A percentile compares a stretch with the other conserved stretches of the same genome.
phyloP scores from a whole-genome alignment of 2,797 vertebrate genomes.

The Neolamprologus multifasciatus region DNA sequence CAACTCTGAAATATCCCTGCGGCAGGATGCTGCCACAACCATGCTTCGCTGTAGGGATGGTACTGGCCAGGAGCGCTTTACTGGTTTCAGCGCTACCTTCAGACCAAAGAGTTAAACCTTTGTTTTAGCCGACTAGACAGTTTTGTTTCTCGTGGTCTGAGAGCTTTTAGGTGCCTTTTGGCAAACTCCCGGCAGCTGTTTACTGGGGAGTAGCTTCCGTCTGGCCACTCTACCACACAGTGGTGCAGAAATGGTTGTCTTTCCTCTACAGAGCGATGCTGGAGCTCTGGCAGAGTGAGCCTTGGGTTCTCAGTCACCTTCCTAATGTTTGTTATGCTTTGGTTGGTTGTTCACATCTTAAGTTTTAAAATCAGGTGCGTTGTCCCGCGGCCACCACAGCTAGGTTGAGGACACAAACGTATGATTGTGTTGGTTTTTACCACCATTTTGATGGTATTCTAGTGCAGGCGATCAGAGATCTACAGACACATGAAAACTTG shows the following conservation, averaged over 20 bases:
- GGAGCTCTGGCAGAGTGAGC: not conserved
- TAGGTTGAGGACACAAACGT: not conserved
- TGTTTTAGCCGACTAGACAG: not conserved
- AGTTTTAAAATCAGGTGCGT: not conserved
- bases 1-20: not conserved
- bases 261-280: not conserved
- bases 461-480: not conserved
- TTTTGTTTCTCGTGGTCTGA: fast-evolving
- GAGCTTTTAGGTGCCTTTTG: not conserved
- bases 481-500: not conserved
- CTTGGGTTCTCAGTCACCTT: not conserved
- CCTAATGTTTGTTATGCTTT: not conserved
- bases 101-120: not conserved
- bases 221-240: not conserved
- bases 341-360: not conserved
- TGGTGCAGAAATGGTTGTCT: not conserved
- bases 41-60: not conserved
- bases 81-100: not conserved
- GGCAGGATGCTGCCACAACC: not conserved
- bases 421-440: not conserved
- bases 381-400: fast-evolving
- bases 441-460: not conserved
- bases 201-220: fast-evolving
- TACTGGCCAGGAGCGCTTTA: fast-evolving
- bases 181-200: fast-evolving